Evolutionary conservation across 2,797 vertebrate genomes (phyloP).

Genomic region (Alcedo quadribrachys): DNA sequence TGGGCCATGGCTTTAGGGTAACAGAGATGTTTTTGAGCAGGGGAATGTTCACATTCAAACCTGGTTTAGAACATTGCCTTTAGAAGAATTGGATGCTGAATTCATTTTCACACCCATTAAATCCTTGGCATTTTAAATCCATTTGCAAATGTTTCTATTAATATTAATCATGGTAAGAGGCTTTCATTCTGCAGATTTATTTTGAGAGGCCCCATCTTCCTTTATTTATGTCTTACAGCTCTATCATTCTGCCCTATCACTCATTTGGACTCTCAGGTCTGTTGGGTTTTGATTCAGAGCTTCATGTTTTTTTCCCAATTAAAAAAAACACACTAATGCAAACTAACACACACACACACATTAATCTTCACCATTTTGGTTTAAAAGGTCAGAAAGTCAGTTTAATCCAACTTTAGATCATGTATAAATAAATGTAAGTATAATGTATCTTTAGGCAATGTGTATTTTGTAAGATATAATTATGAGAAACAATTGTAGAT

Average conservation of each 20-base stretch:
- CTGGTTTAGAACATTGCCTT: neutral
- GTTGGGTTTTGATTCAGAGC: neutral
- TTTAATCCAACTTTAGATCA: neutral
- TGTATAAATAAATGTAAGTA: neutral
- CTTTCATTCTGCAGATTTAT: neutral
- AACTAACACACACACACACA: neutral
- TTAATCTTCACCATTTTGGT: neutral
- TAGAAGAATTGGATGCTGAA: neutral
- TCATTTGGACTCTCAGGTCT: neutral
- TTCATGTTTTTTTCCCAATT: neutral
- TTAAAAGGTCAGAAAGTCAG: neutral
- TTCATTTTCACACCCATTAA: neutral
- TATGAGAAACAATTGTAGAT: neutral
- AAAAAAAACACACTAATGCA: neutral
- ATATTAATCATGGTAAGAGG: neutral
- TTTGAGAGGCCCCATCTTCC: neutral
- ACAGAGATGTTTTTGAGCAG: neutral
- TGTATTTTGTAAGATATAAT: neutral
- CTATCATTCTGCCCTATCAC: neutral
- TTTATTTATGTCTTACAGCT: neutral
- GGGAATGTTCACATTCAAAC: neutral
- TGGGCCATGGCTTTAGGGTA: neutral
- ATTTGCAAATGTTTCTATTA: neutral
- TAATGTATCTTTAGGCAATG: neutral
- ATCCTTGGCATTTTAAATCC: neutral